Evolutionary conservation across 2,888 invertebrate species (phyloP).

Genomic region (Alcis repandata): DNA sequence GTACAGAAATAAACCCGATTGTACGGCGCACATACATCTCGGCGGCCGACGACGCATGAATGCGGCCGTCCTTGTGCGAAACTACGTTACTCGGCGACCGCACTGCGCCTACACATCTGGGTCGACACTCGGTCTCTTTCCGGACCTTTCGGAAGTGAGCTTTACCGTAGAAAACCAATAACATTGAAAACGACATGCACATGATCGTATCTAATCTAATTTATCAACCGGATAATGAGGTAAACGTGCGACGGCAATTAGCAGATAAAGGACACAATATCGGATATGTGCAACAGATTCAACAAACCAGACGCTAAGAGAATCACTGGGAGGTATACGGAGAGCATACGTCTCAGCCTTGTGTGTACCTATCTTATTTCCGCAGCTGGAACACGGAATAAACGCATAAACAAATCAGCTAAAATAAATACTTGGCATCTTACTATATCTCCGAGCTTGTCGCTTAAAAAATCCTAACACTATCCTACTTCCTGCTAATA

Average conservation of each 20-base stretch:
- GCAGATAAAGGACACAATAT: constrained; percentile 40
- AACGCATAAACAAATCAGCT: constrained; percentile 13
- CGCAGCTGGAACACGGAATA: constrained; percentile 21
- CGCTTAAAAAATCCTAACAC: no score
- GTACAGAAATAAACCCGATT: constrained; percentile 40
- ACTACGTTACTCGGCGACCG: constrained; percentile 58
- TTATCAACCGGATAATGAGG: constrained; percentile 46
- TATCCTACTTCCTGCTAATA: no score
- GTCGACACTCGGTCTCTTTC: constrained; percentile 59
- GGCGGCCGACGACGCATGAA: constrained; percentile 61
- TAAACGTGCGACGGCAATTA: constrained; percentile 50
- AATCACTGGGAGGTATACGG: constrained; percentile 47
- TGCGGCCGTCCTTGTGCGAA: constrained; percentile 76
- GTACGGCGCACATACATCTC: constrained; percentile 30
- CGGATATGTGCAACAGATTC: constrained; percentile 35
- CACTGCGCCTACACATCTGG: constrained; percentile 60
- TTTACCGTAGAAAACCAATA: constrained; percentile 46
- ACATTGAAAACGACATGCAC: constrained; percentile 53
- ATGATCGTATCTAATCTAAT: constrained; percentile 48
- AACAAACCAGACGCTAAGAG: constrained; percentile 42
- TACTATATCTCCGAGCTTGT: no score
- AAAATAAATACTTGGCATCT: not conserved
- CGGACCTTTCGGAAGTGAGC: constrained; percentile 62
- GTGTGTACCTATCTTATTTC: constrained; percentile 44
- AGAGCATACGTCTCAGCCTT: constrained; percentile 39